These are phyloP conservation scores for Nipponacmea schrenckii DNA, from an alignment of 2,888 invertebrate genomes.

Conservation along the genomic window DNA sequence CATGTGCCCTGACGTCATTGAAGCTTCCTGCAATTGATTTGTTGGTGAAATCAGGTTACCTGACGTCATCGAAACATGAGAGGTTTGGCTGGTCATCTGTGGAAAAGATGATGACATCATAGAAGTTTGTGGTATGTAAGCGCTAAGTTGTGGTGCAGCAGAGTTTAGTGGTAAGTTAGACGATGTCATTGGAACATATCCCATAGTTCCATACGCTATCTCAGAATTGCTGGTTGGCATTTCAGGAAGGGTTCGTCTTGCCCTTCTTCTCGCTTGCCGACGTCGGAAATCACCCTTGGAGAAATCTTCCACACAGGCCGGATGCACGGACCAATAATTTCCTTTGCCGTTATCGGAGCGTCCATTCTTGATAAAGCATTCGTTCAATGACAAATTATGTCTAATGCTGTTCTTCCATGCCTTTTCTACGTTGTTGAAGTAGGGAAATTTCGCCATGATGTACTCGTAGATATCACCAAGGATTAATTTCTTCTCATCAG, in stretches of 20 bases:
- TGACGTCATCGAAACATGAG: too few relatives aligned
- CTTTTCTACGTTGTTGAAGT: conserved; percentile 58
- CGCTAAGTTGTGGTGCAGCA: not conserved
- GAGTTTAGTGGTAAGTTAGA: conserved; percentile 29
- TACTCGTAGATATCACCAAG: conserved; percentile 65
- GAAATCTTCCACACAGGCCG: conserved; percentile 96
- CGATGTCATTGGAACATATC: conserved; percentile 51
- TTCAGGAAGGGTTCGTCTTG: conserved; percentile 41
- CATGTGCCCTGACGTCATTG: too few relatives aligned
- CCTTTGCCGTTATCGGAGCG: conserved; percentile 86
- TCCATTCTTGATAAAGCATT: conserved; percentile 64
- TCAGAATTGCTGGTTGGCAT: not conserved
- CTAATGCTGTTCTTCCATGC: conserved; percentile 65
- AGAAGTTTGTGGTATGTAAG: too few relatives aligned
- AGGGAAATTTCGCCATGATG: conserved; percentile 60
- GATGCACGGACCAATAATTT: conserved; percentile 98
- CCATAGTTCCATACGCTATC: conserved; percentile 32
- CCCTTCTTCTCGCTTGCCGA: conserved; percentile 94
- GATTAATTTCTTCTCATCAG: conserved; percentile 55
- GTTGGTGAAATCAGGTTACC: too few relatives aligned
- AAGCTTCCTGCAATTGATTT: too few relatives aligned
- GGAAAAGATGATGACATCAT: too few relatives aligned
- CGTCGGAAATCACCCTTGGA: conserved; percentile 94
- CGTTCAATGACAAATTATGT: conserved; percentile 63
- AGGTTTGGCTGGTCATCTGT: too few relatives aligned